Base-by-base conservation (phyloP, 2,113 vertebrate species). In the Zosterops hypoxanthus region DNA sequence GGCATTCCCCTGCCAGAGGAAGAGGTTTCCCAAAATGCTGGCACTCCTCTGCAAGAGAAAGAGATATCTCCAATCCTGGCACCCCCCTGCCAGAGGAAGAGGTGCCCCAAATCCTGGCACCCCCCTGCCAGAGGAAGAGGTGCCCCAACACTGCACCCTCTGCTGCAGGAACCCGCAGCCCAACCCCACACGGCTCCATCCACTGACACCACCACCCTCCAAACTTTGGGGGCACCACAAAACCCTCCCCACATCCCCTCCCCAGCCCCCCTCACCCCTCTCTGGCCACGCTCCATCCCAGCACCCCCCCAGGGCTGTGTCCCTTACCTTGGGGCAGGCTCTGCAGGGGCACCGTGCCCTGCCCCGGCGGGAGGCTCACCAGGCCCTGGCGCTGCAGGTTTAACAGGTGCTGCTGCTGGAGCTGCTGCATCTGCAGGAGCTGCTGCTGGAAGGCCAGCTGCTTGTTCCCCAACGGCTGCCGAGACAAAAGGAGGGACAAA, bases 401-500 rank as follows among this genome's bases (percentile, higher is more conserved):
- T 96, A 99, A 98, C 97, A 99, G 98, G 97, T 99, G 99, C 98
- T 99, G 99, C 98, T 99, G 99, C 97, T 99, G 99, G 82, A 99
- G 98, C 98, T 99, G 99, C 98, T 99, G 99, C 99, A 99, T 99
- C 98, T 99, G 99, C 95, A 99, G 98, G 96, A 99, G 98, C 98
- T 99, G 99, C 98, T 99, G 99, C 98, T 99, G 99, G 98, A 99
- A 99, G 95, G 99, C 99, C 98, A 99, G 98, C 98, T 99, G 99
- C 97, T 99, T 99, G 97, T 98, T 99, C 97, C 99, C 99, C 97
- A 99, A 97, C 94, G 99, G 98, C 98, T 99, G 98, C 93, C 69
- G 78, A 95, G 97, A 95, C 96, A 97, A 96, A 96, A 96, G 91
- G 97, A 96, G 86, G 98, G 98, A 96, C 79, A 96, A 92, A 97